These are phyloP conservation scores for Zelleria hepariella DNA, from an alignment of 2,888 invertebrate genomes.

Conservation along the genomic window DNA sequence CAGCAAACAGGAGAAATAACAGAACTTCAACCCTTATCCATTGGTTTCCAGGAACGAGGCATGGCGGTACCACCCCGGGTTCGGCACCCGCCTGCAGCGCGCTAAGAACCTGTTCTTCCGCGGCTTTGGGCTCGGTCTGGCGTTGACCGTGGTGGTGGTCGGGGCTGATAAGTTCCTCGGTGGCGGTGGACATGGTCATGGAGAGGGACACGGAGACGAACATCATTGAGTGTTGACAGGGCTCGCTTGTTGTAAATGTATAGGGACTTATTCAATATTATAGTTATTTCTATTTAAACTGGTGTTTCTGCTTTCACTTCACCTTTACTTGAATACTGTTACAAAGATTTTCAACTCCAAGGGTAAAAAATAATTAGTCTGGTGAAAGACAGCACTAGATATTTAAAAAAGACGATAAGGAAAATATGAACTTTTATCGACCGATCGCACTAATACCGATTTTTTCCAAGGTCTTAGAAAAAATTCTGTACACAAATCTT, in stretches of 20 bases:
- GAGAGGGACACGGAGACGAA: conserved; percentile 29
- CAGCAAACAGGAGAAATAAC: too few species aligned
- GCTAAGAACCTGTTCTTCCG: conserved; percentile 66
- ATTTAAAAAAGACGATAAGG: too few species aligned
- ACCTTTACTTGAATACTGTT: too few species aligned
- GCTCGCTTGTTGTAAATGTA: not conserved
- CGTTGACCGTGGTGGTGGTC: conserved; percentile 38
- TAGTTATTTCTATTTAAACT: not conserved
- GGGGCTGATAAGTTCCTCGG: conserved; percentile 25
- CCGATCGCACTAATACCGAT: too few species aligned
- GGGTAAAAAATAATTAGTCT: too few species aligned
- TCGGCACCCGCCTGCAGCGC: conserved; percentile 65
- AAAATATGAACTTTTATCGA: too few species aligned
- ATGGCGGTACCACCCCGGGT: conserved; percentile 81
- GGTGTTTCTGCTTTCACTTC: not conserved
- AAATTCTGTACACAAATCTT: too few species aligned
- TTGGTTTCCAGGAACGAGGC: conserved; percentile 79
- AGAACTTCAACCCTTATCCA: too few species aligned
- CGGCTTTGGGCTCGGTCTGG: conserved; percentile 77
- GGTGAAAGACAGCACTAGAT: too few species aligned
- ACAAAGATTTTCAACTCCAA: too few species aligned
- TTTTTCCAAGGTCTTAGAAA: too few species aligned
- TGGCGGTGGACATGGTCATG: conserved; percentile 46
- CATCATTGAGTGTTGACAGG: conserved; percentile 2
- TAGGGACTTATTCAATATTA: conserved; percentile 1